A percentile compares a stretch with the other conserved stretches of the same genome.
Conservation (phyloP, 1,140 invertebrate genomes). For the Brachionus koreanus region DNA sequence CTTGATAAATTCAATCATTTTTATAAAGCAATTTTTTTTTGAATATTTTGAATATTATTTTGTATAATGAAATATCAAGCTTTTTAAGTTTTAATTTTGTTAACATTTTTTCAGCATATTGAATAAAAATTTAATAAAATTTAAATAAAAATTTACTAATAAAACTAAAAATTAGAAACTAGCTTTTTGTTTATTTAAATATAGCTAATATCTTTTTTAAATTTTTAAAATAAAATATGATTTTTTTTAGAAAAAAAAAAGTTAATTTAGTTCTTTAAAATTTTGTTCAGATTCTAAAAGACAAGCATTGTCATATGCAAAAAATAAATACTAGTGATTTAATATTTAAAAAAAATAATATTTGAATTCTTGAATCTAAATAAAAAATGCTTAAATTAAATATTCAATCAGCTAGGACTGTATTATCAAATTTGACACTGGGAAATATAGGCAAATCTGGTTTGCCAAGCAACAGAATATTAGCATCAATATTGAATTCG, state of each 20-base stretch:
- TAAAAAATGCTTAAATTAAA: slow-evolving; percentile 31
- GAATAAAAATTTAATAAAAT: neutral
- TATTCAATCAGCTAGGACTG: slow-evolving; percentile 8
- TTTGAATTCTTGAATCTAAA: neutral
- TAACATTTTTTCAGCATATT: neutral
- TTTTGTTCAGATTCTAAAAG: neutral
- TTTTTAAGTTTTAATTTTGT: neutral
- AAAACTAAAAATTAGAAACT: too few species aligned
- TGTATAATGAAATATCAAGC: neutral
- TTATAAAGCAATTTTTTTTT: neutral
- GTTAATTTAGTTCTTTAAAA: neutral
- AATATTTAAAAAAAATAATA: neutral
- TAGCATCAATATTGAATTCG: neutral
- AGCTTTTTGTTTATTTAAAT: too few species aligned
- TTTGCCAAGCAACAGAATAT: neutral
- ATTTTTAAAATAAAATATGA: neutral
- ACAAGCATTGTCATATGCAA: neutral
- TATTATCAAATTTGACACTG: neutral
- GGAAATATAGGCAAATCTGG: neutral
- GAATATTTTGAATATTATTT: neutral
- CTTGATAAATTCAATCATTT: slow-evolving; percentile 32
- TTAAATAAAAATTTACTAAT: too few species aligned
- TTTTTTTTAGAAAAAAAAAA: neutral
- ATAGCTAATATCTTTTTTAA: too few species aligned
- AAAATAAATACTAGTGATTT: neutral